Conservation (phyloP, 2,797 vertebrate species). For the Lagodon rhomboides region DNA sequence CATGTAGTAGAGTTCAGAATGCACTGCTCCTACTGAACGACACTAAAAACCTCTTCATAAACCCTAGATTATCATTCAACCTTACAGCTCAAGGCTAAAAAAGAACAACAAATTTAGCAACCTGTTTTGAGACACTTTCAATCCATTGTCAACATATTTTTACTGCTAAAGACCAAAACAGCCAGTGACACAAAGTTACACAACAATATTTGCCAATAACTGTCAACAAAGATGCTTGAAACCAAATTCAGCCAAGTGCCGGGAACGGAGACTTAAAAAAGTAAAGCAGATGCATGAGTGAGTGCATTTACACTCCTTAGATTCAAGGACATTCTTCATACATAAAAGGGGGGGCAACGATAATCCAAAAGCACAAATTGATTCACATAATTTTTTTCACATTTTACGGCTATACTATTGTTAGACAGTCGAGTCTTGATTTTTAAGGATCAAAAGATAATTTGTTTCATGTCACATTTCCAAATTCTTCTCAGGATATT, state of each 20-base stretch:
- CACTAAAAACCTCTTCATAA: background rate
- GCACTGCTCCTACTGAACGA: background rate
- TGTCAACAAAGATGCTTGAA: background rate
- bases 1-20: background rate
- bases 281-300: background rate
- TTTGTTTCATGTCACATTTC: no score
- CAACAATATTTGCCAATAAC: background rate
- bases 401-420: no score
- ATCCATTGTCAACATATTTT: background rate
- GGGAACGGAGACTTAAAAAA: slow-evolving; percentile 5
- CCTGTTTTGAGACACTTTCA: background rate
- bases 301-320: background rate
- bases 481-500: no score
- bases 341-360: no score
- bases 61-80: background rate
- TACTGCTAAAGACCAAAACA: background rate
- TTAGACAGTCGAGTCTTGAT: no score
- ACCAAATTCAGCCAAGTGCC: background rate
- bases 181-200: slow-evolving; percentile 1
- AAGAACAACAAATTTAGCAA: background rate
- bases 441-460: no score
- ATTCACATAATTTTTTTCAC: no score
- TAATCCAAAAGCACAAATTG: no score
- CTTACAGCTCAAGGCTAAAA: background rate
- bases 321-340: slow-evolving; percentile 8